phyloP scores from a whole-genome alignment of 2,797 vertebrate species.

The Notamacropus eugenii region DNA sequence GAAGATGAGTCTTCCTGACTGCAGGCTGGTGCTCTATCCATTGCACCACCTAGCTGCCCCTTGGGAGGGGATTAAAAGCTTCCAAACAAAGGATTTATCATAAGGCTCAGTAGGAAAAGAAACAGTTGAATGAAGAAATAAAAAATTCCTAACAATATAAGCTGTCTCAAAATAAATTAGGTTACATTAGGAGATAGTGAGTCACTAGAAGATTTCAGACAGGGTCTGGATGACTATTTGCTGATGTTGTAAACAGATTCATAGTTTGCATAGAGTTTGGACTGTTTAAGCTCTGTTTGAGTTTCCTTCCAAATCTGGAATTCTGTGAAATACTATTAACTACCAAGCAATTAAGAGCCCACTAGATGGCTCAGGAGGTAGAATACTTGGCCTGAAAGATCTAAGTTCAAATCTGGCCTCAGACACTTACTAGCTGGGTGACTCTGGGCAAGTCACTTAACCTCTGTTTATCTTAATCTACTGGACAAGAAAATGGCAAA shows the following conservation, averaged over 20 bases:
- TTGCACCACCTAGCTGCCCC: no score
- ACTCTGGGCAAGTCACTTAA: no score
- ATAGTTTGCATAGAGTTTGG: neutral
- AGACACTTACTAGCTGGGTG: no score
- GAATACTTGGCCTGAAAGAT: no score
- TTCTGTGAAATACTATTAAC: neutral
- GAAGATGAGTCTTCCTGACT: no score
- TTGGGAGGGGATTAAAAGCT: neutral
- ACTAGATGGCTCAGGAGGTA: no score
- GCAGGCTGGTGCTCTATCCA: no score
- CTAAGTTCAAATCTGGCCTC: no score
- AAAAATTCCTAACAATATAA: neutral
- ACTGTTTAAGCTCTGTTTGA: neutral
- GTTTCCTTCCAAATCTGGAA: neutral
- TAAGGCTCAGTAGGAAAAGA: neutral
- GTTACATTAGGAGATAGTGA: neutral
- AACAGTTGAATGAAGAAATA: neutral
- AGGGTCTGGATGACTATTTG: neutral
- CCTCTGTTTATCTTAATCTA: no score
- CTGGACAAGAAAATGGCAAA: no score
- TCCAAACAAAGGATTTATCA: neutral
- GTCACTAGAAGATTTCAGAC: neutral
- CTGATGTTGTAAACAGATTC: neutral
- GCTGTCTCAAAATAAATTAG: neutral
- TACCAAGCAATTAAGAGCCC: no score